phyloP scores from a whole-genome alignment of 2,888 invertebrate species.

The Cheilosia scutellata region DNA sequence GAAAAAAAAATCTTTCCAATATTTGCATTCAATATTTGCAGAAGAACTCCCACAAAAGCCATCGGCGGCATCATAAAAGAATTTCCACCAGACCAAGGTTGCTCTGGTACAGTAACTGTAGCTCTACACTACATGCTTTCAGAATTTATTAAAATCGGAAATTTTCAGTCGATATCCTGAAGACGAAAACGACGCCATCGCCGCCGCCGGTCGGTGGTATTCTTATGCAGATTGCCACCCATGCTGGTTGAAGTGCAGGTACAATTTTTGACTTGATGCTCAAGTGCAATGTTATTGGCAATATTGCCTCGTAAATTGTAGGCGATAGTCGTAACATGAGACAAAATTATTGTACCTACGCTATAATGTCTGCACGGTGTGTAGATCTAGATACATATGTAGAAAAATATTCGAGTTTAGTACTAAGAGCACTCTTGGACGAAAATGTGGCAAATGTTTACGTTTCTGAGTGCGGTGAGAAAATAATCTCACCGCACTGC shows the following conservation, averaged over 20 bases:
- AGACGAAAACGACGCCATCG: not conserved
- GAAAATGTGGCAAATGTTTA: too few species aligned
- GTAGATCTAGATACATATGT: too few species aligned
- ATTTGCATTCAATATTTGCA: slow-evolving; percentile 66
- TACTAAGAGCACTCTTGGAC: too few species aligned
- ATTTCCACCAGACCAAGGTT: slow-evolving; percentile 11
- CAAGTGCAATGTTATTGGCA: slow-evolving; percentile 35
- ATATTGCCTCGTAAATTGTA: not conserved
- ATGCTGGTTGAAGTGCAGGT: not conserved
- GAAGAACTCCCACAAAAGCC: slow-evolving; percentile 24
- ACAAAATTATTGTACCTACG: not conserved
- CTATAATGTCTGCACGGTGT: not conserved
- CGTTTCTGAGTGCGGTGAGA: too few species aligned
- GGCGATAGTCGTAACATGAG: not conserved
- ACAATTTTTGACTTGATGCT: slow-evolving; percentile 1
- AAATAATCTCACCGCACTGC: too few species aligned
- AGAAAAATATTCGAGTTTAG: too few species aligned
- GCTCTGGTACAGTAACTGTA: slow-evolving; percentile 1
- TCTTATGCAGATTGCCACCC: slow-evolving; percentile 53
- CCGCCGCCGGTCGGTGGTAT: not conserved
- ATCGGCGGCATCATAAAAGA: not conserved
- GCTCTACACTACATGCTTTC: slow-evolving; percentile 33
- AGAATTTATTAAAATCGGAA: slow-evolving; percentile 62
- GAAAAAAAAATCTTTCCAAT: slow-evolving; percentile 48
- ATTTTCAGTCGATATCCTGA: slow-evolving; percentile 25